Evolutionary conservation across 2,888 invertebrate species (phyloP).

Genomic region (Macrophya alboannulata): DNA sequence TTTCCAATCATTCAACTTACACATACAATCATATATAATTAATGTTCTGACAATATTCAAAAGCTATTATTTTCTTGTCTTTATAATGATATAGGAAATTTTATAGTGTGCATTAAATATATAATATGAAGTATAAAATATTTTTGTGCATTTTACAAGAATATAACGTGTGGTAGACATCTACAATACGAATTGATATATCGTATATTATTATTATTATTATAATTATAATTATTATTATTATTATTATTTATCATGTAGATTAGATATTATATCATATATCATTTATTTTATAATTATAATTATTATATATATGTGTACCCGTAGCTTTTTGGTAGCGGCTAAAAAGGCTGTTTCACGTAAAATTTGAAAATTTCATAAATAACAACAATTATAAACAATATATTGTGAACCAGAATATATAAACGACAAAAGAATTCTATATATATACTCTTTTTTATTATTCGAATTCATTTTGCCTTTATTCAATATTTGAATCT

Average conservation of each 20-base stretch:
- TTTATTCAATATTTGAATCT: not conserved
- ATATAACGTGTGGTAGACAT: slow-evolving; percentile 50
- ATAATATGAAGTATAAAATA: slow-evolving; percentile 69
- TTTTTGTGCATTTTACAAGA: slow-evolving; percentile 68
- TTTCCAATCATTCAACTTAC: slow-evolving; percentile 13
- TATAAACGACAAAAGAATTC: not conserved
- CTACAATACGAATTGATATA: slow-evolving; percentile 43
- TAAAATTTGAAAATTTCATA: not conserved
- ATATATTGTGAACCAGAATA: not conserved
- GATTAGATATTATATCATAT: not conserved
- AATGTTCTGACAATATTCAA: not conserved
- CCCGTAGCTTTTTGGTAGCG: slow-evolving; percentile 53
- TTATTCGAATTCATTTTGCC: not conserved
- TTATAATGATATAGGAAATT: slow-evolving; percentile 34
- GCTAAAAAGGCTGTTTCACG: slow-evolving; percentile 47
- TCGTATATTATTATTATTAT: slow-evolving; percentile 5
- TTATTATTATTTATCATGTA: not conserved
- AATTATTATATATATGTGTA: slow-evolving; percentile 39
- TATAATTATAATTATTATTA: not conserved
- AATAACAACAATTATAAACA: not conserved
- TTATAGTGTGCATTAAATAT: slow-evolving; percentile 58
- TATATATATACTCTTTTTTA: not conserved
- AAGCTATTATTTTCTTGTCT: not conserved
- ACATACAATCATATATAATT: not conserved
- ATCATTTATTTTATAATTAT: slow-evolving; percentile 15